Evolutionary conservation across 2,888 invertebrate species (phyloP).

Genomic region (Plusia festucae): DNA sequence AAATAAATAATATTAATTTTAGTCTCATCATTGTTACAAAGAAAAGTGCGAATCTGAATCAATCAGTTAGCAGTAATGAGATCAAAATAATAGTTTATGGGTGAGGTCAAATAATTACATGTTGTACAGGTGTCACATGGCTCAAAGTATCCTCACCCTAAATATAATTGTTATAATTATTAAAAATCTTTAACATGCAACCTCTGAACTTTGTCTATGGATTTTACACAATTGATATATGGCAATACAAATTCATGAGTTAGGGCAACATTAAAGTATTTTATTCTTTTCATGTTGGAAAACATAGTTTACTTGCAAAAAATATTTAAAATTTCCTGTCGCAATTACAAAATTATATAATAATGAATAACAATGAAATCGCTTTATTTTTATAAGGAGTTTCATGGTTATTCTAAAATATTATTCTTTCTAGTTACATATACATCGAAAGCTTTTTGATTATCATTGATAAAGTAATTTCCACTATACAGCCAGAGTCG

Average conservation of each 20-base stretch:
- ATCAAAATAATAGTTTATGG: conserved; percentile 73
- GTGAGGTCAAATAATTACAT: conserved; percentile 17
- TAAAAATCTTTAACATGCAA: conserved; percentile 40
- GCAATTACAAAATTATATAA: neutral
- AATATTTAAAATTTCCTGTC: neutral
- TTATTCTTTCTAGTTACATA: neutral
- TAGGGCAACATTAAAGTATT: neutral
- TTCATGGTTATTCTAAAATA: neutral
- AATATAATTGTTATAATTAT: conserved; percentile 32
- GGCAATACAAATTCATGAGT: neutral
- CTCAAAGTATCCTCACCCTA: conserved; percentile 26
- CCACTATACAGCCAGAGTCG: conserved; percentile 26
- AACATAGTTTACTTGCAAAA: neutral
- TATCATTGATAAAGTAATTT: neutral
- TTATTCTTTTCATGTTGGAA: too few relatives aligned
- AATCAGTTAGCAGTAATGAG: conserved; percentile 78
- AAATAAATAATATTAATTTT: conserved; percentile 40
- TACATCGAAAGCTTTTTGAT: neutral
- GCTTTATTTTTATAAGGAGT: neutral
- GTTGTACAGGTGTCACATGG: neutral
- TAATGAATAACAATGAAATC: neutral
- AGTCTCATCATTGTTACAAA: conserved; percentile 38
- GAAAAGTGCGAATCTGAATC: conserved; percentile 46
- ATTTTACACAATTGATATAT: neutral
- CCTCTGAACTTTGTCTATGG: conserved; percentile 17